Base-by-base conservation (phyloP, 2,797 vertebrate species). In the Amphiprion clarkii region DNA sequence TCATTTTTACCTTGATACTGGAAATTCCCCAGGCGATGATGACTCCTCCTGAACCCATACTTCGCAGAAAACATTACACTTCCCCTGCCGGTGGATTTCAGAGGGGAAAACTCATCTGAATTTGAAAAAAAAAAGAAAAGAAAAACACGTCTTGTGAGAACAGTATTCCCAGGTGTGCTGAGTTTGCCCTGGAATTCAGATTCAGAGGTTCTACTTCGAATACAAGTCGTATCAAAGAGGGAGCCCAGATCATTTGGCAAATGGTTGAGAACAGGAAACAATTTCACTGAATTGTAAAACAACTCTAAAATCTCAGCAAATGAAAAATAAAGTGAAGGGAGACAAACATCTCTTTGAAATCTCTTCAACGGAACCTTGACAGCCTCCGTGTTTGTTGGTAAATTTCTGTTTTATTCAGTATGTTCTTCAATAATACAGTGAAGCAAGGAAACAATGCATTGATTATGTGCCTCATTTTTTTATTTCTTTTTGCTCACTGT, bases 141-240 rank as follows among this genome's bases (percentile, higher is more conserved):
- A 84, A 83, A 87, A 78, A 33, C 6, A 39, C 39, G 40, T 77
- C 84, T 87, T 71, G 69, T 74, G 77, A 80, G 85, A 82, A 71
- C 62, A 71, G 64, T 72, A 91, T 85, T 92, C 92, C 92, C 91
- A 74, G 67, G 77, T 78, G 92, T 71, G 60, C 29, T 17, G 52
- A 72, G 74, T 63, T 67, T 86, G 85, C 77, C 85, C 86, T 75
- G 79, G 84, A 93, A 92, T 92, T 89, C 82, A 81, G 83, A 91
- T 92, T 76, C 74, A 84, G 82, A 70, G 83, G 79, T 76, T 87
- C 60, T 75, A 29, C 83, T 85, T 53, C 6, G 33, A 87, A 89
- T 76, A 66, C 70, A 70, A 16, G 75, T 62, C 17, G n/a, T 61
- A 84, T 88, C 82, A 92, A 85, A 89, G 79, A 73, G 23, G 54